A percentile compares a stretch with the other conserved stretches of the same genome.
Conservation (phyloP, 2,113 vertebrate species). For the Perognathus longimembris region DNA sequence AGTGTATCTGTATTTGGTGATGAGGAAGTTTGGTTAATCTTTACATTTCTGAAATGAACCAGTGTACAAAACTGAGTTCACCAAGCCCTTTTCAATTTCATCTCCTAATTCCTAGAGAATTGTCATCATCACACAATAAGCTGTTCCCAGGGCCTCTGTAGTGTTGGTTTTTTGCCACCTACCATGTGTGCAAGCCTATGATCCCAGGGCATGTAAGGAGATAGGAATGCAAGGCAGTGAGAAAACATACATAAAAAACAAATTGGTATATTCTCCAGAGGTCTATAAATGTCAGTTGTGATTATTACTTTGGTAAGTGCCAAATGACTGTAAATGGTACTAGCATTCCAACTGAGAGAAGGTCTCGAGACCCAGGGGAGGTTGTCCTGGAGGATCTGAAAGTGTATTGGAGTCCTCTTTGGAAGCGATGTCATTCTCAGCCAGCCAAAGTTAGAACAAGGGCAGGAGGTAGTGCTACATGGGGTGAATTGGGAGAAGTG, state of each 20-base stretch:
- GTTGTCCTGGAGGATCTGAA: background rate
- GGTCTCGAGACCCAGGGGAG: background rate
- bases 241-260: slow-evolving; percentile 35
- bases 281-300: slow-evolving; percentile 4
- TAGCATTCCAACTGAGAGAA: background rate
- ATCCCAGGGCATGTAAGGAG: background rate
- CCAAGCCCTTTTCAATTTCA: background rate
- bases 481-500: background rate
- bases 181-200: background rate
- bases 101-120: background rate
- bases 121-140: background rate
- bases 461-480: rapidly evolving
- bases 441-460: background rate
- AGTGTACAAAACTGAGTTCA: background rate
- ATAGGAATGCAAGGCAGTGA: slow-evolving; percentile 29
- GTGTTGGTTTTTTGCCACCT: background rate
- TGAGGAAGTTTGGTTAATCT: background rate
- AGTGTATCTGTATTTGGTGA: background rate
- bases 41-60: background rate
- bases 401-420: background rate
- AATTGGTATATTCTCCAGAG: background rate
- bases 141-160: background rate
- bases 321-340: background rate
- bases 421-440: background rate
- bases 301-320: background rate